A percentile compares a stretch with the other conserved stretches of the same genome.
phyloP scores from a whole-genome alignment of 1,140 invertebrate genomes.

The Drosophila simulans region DNA sequence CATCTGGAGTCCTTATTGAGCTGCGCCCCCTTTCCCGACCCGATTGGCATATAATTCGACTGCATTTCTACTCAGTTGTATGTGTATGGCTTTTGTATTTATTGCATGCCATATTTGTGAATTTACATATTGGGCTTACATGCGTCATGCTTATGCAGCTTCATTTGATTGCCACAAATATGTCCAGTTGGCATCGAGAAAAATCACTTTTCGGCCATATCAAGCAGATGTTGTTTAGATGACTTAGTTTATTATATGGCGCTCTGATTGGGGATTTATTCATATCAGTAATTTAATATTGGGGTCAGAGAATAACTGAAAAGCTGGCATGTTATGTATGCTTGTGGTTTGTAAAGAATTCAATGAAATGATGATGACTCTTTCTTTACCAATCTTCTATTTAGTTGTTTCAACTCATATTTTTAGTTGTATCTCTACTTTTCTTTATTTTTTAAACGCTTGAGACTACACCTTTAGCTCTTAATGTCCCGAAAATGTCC shows the following conservation, averaged over 20 bases:
- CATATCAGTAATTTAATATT: slow-evolving; percentile 11
- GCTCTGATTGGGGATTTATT: slow-evolving; percentile 6
- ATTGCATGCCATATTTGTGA: slow-evolving; percentile 41
- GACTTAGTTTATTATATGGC: slow-evolving; percentile 18
- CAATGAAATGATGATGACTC: too few relatives aligned
- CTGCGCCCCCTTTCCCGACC: neutral
- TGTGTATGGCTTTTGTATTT: slow-evolving; percentile 37
- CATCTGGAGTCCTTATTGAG: slow-evolving; percentile 24
- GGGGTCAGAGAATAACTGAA: neutral
- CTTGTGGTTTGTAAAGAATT: neutral
- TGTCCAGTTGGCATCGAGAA: slow-evolving; percentile 2
- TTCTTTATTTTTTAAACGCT: too few relatives aligned
- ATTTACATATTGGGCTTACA: slow-evolving; percentile 51
- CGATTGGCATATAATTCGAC: slow-evolving; percentile 43
- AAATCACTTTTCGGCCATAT: neutral
- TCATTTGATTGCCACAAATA: slow-evolving; percentile 54
- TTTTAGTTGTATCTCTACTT: too few relatives aligned
- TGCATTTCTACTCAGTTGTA: slow-evolving; percentile 38
- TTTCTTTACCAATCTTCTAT: too few relatives aligned
- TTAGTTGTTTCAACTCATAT: too few relatives aligned
- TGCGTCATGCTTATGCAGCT: slow-evolving; percentile 43
- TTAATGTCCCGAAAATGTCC: neutral
- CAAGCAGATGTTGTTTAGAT: slow-evolving; percentile 29
- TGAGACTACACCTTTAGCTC: neutral
- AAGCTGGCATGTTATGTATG: neutral